Evolutionary conservation across 2,888 invertebrate genomes (phyloP).

Genomic region (Pyrrhosoma nymphula): DNA sequence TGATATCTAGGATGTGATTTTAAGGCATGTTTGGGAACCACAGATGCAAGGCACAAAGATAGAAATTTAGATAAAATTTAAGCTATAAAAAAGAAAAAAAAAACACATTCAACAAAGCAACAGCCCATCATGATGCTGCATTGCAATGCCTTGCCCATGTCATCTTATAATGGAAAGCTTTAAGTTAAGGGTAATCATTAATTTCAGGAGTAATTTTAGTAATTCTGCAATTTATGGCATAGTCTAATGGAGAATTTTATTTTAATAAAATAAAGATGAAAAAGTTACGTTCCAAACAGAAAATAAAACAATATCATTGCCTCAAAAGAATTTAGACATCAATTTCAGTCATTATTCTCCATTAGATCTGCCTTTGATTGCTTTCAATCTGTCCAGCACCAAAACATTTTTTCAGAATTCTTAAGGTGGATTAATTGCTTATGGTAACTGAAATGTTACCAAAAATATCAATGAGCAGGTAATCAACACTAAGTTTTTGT

Average conservation of each 20-base stretch:
- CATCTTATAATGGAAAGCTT: constrained; percentile 34
- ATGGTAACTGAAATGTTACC: not conserved
- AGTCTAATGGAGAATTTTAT: constrained; percentile 34
- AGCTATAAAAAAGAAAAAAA: not conserved
- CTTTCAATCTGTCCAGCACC: constrained; percentile 59
- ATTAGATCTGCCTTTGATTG: constrained; percentile 10
- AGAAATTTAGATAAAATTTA: not conserved
- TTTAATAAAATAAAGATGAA: not conserved
- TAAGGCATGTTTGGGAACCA: not conserved
- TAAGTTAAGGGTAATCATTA: constrained; percentile 47
- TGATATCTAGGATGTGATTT: not conserved
- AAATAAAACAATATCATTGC: not conserved
- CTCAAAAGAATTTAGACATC: not conserved
- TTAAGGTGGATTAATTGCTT: not conserved
- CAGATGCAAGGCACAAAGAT: not conserved
- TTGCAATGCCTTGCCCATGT: constrained; percentile 46
- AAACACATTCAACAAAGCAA: not conserved
- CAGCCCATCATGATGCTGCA: not conserved
- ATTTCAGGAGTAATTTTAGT: constrained; percentile 52
- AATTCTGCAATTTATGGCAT: constrained; percentile 23
- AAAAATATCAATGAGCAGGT: not conserved
- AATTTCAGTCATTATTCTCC: not conserved
- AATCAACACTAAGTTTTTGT: not conserved
- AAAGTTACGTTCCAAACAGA: not conserved
- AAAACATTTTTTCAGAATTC: not conserved